A percentile compares a stretch with the other conserved stretches of the same genome.
Conservation (phyloP, 2,113 vertebrate species). For the Cryptotis parvus region DNA sequence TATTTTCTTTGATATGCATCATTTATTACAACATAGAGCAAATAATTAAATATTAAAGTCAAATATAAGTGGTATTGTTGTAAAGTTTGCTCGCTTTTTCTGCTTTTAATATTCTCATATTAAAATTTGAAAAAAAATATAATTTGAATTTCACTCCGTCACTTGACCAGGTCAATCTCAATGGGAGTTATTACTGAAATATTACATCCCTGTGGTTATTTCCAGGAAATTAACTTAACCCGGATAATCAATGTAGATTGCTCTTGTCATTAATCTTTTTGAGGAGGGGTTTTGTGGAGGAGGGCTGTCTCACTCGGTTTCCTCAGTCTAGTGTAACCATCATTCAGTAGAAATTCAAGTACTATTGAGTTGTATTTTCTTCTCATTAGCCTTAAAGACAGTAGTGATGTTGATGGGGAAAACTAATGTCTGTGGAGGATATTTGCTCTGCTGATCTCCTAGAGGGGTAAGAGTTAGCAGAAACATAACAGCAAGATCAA, state of each 20-base stretch:
- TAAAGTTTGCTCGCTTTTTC: not conserved
- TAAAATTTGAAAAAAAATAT: slow-evolving; percentile 40
- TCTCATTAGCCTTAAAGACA: not conserved
- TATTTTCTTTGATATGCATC: not conserved
- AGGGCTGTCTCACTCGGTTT: slow-evolving; percentile 41
- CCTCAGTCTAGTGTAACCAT: slow-evolving; percentile 60
- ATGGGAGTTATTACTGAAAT: slow-evolving; percentile 47
- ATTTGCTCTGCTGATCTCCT: not conserved
- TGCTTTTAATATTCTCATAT: not conserved
- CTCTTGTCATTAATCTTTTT: slow-evolving; percentile 58
- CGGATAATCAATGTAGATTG: slow-evolving; percentile 40
- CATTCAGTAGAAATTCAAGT: slow-evolving; percentile 45
- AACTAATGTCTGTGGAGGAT: rapidly evolving
- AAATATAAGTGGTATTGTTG: not conserved
- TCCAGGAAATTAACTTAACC: slow-evolving; percentile 21
- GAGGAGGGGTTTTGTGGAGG: no score
- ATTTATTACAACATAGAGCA: not conserved
- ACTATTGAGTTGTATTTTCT: slow-evolving; percentile 46
- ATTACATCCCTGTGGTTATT: not conserved
- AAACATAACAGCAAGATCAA: not conserved
- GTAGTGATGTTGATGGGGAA: not conserved
- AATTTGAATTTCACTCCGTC: not conserved
- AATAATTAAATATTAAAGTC: not conserved
- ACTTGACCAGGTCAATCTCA: not conserved
- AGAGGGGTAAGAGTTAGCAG: not conserved